Evolutionary conservation across 2,888 invertebrate species (phyloP), one percentile per base, ranked within the genome.

Genomic region (Eupithecia tripunctaria): DNA sequence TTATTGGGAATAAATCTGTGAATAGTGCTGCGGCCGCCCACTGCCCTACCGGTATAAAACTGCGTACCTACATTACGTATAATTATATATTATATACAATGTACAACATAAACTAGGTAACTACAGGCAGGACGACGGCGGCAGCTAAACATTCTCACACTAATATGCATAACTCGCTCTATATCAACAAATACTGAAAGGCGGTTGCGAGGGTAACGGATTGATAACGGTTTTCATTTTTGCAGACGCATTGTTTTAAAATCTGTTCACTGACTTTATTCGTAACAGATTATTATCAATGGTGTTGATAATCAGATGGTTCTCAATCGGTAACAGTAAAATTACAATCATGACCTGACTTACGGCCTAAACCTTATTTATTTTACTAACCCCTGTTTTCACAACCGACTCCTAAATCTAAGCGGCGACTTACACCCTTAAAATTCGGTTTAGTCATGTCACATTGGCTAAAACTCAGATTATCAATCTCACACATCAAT

Each of bases 161-260:
- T 91, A 92, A 92, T 91, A 92, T 94, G 93, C 86, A 88, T 89
- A 91, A 91, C 91, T 92, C 91, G 92, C 90, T 89, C 90, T 93
- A 92, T 93, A 93, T 88, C 92, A 94, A 94, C 93, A 93, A 94
- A 86, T 71, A 67, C 73, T 70, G 70, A 70, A 72, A 76, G 62
- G 59, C 75, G 67, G 72, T 74, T 75, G 63, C 66, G 36, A 70
- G 68, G 47, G 59, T 63, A 69, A 32, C 32, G 47, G 72, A 70
- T 75, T 70, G 72, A 75, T 67, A 75, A 72, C 72, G 62, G 71
- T 71, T 71, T 66, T 71, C 68, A 70, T 70, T 60, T 43, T 41
- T 36, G 66, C 65, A 59, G 63, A 63, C n/a, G 21, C 63, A 63
- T 36, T 29, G 29, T 29, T 29, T 29, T 0, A 6, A 18, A 60